These are phyloP conservation scores for Hyles lineata DNA, from an alignment of 2,888 invertebrate genomes.

Conservation along the genomic window DNA sequence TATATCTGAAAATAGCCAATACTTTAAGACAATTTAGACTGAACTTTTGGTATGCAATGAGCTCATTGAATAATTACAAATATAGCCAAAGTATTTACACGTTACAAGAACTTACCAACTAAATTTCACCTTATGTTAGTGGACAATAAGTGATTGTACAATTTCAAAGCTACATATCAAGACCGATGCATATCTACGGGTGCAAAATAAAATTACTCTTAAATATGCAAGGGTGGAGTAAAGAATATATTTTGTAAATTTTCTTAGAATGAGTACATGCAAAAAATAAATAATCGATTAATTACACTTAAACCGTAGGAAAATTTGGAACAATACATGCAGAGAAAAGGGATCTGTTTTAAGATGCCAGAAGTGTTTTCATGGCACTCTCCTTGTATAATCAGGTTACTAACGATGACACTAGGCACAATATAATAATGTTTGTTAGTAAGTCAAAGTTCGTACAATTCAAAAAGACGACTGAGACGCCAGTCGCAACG, in stretches of 20 bases:
- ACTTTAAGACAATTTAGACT: constrained; percentile 60
- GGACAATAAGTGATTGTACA: constrained; percentile 67
- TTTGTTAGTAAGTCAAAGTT: constrained; percentile 21
- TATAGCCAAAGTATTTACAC: constrained; percentile 66
- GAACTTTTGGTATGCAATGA: constrained; percentile 63
- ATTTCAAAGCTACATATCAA: constrained; percentile 56
- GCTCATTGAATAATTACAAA: constrained; percentile 56
- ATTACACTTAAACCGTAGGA: constrained; percentile 7
- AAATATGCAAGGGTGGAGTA: constrained; percentile 17
- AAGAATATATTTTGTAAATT: constrained; percentile 15
- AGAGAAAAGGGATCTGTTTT: background rate
- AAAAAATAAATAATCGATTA: constrained; percentile 7
- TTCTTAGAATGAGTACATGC: constrained; percentile 10
- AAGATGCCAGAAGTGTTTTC: constrained; percentile 27
- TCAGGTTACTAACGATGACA: constrained; percentile 28
- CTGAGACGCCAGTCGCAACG: constrained; percentile 54
- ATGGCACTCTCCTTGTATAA: constrained; percentile 47
- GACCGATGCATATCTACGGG: constrained; percentile 18
- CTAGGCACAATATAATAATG: constrained; percentile 24
- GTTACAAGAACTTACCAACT: constrained; percentile 51
- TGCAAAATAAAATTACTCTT: constrained; percentile 9
- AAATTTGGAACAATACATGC: constrained; percentile 1
- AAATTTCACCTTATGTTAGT: constrained; percentile 61
- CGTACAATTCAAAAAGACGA: constrained; percentile 22
- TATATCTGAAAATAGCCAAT: constrained; percentile 66